Conservation (phyloP, 1,140 invertebrate genomes). For the Bombus picipes region DNA sequence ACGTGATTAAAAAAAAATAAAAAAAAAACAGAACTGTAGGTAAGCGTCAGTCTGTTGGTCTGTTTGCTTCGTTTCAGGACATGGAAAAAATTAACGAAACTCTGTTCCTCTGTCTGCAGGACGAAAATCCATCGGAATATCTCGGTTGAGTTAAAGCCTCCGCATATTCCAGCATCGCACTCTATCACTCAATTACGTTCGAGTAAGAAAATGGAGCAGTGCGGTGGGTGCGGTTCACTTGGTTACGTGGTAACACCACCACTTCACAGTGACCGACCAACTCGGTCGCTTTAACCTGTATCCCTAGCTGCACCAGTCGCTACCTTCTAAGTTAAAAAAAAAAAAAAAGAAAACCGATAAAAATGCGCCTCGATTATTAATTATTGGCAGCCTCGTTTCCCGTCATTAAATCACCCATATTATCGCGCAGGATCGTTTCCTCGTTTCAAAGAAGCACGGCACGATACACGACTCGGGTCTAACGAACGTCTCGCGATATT, state of each 20-base stretch:
- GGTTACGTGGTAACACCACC: constrained; percentile 63
- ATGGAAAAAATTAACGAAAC: not conserved
- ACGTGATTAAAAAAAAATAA: not conserved
- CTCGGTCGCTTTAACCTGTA: constrained; percentile 69
- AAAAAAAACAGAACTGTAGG: too few species aligned
- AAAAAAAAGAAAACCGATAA: constrained; percentile 36
- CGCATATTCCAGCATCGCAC: constrained; percentile 2
- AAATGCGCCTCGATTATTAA: constrained; percentile 45
- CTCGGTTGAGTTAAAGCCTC: not conserved
- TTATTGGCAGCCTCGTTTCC: constrained; percentile 38
- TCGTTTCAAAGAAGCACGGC: not conserved
- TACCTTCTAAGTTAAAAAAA: constrained; percentile 52
- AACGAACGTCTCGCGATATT: not conserved
- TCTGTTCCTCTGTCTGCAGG: too few species aligned
- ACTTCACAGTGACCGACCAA: constrained; percentile 68
- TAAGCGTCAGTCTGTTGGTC: not conserved
- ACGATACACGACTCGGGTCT: not conserved
- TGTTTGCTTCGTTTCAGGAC: not conserved
- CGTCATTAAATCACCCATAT: constrained; percentile 26
- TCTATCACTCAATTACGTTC: constrained; percentile 53
- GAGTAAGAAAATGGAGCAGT: constrained; percentile 68
- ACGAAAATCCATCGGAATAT: not conserved
- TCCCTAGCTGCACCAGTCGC: constrained; percentile 33
- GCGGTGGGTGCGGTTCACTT: constrained; percentile 63
- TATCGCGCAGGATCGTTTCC: not conserved